Evolutionary conservation across 2,888 invertebrate species (phyloP).

Genomic region (Standfussiana lucernea): DNA sequence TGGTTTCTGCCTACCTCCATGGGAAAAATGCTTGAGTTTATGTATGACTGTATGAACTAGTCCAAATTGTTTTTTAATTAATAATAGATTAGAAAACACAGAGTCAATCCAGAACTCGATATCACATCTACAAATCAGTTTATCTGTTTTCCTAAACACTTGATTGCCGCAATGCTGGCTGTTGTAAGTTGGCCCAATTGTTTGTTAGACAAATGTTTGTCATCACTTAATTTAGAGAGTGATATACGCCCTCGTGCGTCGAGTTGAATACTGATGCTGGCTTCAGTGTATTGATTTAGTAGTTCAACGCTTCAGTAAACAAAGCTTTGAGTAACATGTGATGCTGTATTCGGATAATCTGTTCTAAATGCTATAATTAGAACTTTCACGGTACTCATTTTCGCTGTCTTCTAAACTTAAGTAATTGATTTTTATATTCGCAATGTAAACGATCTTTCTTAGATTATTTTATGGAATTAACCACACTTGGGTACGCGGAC

Average conservation of each 20-base stretch:
- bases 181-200: slow-evolving; percentile 40
- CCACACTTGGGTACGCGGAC: neutral
- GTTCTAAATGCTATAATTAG: neutral
- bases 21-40: no score
- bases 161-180: slow-evolving; percentile 7
- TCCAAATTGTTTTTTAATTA: no score
- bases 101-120: neutral
- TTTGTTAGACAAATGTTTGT: slow-evolving; percentile 51
- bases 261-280: slow-evolving; percentile 53
- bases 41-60: neutral
- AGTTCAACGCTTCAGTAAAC: slow-evolving; percentile 22
- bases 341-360: neutral
- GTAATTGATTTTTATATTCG: neutral
- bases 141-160: neutral
- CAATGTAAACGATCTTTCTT: neutral
- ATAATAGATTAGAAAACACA: neutral
- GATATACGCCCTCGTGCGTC: slow-evolving; percentile 30
- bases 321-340: neutral
- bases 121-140: neutral
- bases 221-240: slow-evolving; percentile 36
- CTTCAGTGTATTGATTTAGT: slow-evolving; percentile 25
- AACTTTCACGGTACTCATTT: neutral
- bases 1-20: no score
- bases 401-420: fast-evolving
- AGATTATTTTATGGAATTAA: no score